These are phyloP conservation scores for Agelastica alni DNA, from an alignment of 2,888 invertebrate genomes.

Conservation along the genomic window DNA sequence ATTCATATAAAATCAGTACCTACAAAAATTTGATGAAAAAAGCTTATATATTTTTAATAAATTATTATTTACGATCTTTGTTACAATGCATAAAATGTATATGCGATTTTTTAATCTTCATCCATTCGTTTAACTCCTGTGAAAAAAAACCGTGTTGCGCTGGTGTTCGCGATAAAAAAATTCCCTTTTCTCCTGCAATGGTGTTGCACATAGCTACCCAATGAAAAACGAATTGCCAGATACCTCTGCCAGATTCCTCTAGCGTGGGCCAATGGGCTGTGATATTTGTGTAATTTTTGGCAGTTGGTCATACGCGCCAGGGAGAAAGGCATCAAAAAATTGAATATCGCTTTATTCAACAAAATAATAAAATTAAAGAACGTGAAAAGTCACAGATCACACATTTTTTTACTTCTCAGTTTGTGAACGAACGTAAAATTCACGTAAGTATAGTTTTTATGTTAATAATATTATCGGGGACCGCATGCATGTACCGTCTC, in stretches of 20 bases:
- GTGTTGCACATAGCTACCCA: conserved; percentile 41
- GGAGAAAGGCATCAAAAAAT: conserved; percentile 51
- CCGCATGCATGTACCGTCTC: conserved; percentile 19
- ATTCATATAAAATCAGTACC: no score
- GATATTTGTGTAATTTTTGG: conserved; percentile 41
- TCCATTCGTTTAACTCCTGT: no score
- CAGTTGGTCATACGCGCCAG: conserved; percentile 49
- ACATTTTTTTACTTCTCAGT: conserved; percentile 41
- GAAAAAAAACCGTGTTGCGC: not conserved
- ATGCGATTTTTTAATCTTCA: no score
- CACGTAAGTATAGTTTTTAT: conserved; percentile 51
- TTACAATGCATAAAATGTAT: no score
- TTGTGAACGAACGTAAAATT: conserved; percentile 51
- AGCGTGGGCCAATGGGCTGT: conserved; percentile 45
- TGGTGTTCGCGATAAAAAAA: conserved; percentile 6
- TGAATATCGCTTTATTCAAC: conserved; percentile 54
- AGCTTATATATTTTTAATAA: not conserved
- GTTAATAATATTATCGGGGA: conserved; percentile 6
- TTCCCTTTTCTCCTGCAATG: conserved; percentile 13
- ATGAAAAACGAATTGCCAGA: conserved; percentile 50
- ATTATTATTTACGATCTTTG: no score
- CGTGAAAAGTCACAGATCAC: conserved; percentile 45
- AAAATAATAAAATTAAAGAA: conserved; percentile 49
- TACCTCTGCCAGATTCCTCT: conserved; percentile 58
- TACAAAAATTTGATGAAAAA: no score